phyloP scores from a whole-genome alignment of 2,113 vertebrate species.

The Mus musculus region DNA sequence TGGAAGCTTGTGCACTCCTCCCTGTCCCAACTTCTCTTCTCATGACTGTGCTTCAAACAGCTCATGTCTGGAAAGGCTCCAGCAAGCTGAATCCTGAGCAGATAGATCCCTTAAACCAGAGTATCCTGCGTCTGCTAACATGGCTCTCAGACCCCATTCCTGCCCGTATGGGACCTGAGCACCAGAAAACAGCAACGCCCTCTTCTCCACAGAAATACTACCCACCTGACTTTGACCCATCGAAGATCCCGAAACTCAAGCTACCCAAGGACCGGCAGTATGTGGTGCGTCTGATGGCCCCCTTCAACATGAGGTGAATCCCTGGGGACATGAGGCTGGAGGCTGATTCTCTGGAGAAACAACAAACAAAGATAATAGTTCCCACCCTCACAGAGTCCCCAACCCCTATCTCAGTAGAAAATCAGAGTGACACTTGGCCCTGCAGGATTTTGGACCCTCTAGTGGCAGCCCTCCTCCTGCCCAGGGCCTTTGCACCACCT shows the following conservation, averaged over 20 bases:
- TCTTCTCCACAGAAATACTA: constrained; percentile 94
- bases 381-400: not conserved
- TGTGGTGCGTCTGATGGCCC: constrained; percentile 94
- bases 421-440: too few relatives aligned
- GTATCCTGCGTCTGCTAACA: accelerated
- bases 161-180: not conserved
- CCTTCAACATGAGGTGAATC: constrained; percentile 93
- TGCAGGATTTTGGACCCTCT: not conserved
- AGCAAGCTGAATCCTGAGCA: not conserved
- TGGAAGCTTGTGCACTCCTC: not conserved
- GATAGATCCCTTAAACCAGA: accelerated
- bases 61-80: not conserved
- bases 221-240: constrained; percentile 95
- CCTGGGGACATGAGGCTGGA: accelerated
- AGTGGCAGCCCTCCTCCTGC: not conserved
- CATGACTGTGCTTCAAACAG: not conserved
- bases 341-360: not conserved
- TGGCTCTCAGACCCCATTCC: not conserved
- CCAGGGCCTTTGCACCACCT: not conserved
- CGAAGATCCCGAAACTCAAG: constrained; percentile 94
- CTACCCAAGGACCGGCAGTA: constrained; percentile 95
- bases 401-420: not conserved
- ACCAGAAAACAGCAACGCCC: too few relatives aligned
- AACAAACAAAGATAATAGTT: not conserved
- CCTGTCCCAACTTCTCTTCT: not conserved